These are phyloP conservation scores for Vanessa cardui DNA, from an alignment of 2,888 invertebrate species.

Conservation along the genomic window DNA sequence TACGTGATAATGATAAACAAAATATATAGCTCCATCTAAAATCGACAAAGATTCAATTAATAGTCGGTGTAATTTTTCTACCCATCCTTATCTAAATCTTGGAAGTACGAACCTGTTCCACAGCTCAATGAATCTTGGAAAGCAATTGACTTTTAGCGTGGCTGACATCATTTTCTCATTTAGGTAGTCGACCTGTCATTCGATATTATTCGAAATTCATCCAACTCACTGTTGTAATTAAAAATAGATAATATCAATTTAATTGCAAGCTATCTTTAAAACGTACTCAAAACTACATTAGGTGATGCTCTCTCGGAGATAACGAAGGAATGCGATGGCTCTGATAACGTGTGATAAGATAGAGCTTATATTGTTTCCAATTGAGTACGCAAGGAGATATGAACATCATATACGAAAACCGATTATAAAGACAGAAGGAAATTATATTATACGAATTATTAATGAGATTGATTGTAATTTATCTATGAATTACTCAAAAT, in stretches of 20 bases:
- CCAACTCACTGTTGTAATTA: slow-evolving; percentile 46
- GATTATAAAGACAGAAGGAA: slow-evolving; percentile 18
- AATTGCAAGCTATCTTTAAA: slow-evolving; percentile 63
- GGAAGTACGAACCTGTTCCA: slow-evolving; percentile 24
- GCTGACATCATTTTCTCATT: slow-evolving; percentile 33
- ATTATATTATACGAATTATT: neutral
- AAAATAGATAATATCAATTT: slow-evolving; percentile 62
- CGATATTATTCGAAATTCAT: slow-evolving; percentile 18
- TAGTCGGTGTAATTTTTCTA: slow-evolving; percentile 30
- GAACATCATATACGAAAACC: slow-evolving; percentile 34
- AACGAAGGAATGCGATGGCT: slow-evolving; percentile 69
- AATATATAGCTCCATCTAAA: slow-evolving; percentile 29
- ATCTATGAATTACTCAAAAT: too few species aligned
- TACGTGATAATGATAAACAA: slow-evolving; percentile 34
- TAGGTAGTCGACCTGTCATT: slow-evolving; percentile 23
- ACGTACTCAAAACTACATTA: slow-evolving; percentile 69
- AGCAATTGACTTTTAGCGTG: slow-evolving; percentile 35
- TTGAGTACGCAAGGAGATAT: slow-evolving; percentile 57
- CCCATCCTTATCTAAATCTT: slow-evolving; percentile 30
- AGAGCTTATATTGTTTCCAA: slow-evolving; percentile 67
- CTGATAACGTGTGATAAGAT: slow-evolving; percentile 68
- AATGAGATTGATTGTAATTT: too few species aligned
- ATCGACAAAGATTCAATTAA: slow-evolving; percentile 28
- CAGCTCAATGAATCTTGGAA: slow-evolving; percentile 32
- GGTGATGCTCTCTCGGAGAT: slow-evolving; percentile 63